Evolutionary conservation across 2,113 vertebrate species (phyloP), one percentile per base, ranked within the genome.

Genomic region (Rhagologus leucostigma): DNA sequence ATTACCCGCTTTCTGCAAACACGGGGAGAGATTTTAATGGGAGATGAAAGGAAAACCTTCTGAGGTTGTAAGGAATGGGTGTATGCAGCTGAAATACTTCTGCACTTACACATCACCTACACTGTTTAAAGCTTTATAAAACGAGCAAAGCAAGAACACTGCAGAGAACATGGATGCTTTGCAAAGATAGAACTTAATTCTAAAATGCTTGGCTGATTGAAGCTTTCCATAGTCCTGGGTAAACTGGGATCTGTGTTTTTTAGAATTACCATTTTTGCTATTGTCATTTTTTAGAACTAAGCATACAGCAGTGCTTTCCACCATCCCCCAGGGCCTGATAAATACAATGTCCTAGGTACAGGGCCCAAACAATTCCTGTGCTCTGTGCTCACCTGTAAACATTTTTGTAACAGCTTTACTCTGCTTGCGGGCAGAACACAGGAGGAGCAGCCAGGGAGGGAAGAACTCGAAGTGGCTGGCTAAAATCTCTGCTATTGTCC

Each of bases 391-490:
- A 99, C 99, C 99, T 94, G 99, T 99, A 97, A 99, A 99, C 95
- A 99, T 99, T 96, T 99, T 99, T 83, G 99, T 99, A 85, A 99
- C 99, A 92, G 99, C 98, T 97, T 99, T 99, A 94, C 99, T 99
- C 97, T 99, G 99, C 10, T 99, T 98, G 15, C 99, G 98, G 27
- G 99, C 99, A 3, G 99, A 99, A 94, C 99, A 99, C 93, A 99
- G 97, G 35, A 99, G 99, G 26, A 99, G 98, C 42, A 99, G 98
- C 99, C 99, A 99, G 1, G 99, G 99, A 29, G 99, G 99, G 79
- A 99, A 99, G 97, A 99, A 99, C 93, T 99, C 99, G 2, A 99
- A 99, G 93, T 99, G 99, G 75, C 98, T 97, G 87, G 99, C 99
- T 93, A 99, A 96, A 81, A 99, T 99, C 94, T 99, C 99, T 0